A percentile compares a stretch with the other conserved stretches of the same genome.
Conservation (phyloP, 2,113 vertebrate genomes). For the Gallinago undulata region DNA sequence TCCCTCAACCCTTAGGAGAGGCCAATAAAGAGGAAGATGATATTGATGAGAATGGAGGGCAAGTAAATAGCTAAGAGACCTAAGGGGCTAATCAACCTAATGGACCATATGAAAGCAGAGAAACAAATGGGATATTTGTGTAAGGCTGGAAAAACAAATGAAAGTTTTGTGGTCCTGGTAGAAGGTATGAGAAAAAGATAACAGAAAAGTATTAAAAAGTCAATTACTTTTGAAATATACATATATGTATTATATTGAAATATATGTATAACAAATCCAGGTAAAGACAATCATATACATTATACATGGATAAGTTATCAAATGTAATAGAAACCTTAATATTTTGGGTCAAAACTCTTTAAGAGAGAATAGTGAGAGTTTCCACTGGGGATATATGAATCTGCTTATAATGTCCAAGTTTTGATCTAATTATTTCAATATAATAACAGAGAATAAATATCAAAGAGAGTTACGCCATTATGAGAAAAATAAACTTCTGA, state of each 20-base stretch:
- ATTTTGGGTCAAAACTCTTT: neutral
- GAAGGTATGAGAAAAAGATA: neutral
- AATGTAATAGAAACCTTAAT: neutral
- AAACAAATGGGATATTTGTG: neutral
- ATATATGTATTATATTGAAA: rapidly evolving
- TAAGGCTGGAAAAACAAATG: neutral
- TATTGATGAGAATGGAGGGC: neutral
- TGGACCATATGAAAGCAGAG: neutral
- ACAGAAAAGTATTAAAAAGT: neutral
- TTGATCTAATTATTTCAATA: neutral
- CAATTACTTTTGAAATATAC: rapidly evolving
- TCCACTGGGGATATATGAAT: neutral
- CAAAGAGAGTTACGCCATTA: neutral
- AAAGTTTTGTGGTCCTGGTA: neutral
- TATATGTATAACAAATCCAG: rapidly evolving
- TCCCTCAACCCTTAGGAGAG: rapidly evolving
- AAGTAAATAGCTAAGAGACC: neutral
- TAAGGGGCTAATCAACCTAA: neutral
- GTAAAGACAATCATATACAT: neutral
- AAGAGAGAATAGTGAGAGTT: neutral
- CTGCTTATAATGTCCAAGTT: neutral
- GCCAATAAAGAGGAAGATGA: neutral
- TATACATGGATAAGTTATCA: neutral
- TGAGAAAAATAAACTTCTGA: neutral
- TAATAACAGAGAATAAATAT: neutral